phyloP scores from a whole-genome alignment of 2,888 invertebrate genomes.

The Drosophila koepferae region DNA sequence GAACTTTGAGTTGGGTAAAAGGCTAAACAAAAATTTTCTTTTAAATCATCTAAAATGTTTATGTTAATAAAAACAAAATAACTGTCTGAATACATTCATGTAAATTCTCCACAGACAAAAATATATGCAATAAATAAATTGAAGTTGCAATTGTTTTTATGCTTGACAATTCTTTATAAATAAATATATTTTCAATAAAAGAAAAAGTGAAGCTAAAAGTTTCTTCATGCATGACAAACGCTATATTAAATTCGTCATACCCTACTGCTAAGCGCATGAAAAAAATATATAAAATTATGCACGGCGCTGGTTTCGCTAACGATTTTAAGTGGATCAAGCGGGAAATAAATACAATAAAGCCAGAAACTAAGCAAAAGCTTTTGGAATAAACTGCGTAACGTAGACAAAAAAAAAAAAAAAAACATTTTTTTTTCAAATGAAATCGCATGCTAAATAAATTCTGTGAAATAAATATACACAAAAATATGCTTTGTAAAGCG shows the following conservation, averaged over 20 bases:
- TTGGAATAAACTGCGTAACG: slow-evolving; percentile 39
- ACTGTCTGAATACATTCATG: too few species aligned
- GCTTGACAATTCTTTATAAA: too few species aligned
- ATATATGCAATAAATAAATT: too few species aligned
- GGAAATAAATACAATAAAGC: slow-evolving; percentile 40
- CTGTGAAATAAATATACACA: slow-evolving; percentile 27
- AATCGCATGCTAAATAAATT: slow-evolving; percentile 51
- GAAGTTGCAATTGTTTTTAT: too few species aligned
- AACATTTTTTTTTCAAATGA: slow-evolving; percentile 6
- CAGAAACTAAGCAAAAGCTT: slow-evolving; percentile 52
- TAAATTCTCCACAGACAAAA: too few species aligned
- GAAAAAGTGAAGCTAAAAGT: background rate
- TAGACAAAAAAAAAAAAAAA: slow-evolving; percentile 26
- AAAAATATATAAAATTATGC: slow-evolving; percentile 62
- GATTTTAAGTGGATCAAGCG: slow-evolving; percentile 57
- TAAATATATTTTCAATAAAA: background rate
- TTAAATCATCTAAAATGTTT: too few species aligned
- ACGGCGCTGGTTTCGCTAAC: slow-evolving; percentile 22
- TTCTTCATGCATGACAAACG: background rate
- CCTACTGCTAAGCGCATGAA: background rate
- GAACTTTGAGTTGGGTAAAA: too few species aligned
- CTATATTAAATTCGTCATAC: background rate
- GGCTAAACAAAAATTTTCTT: too few species aligned
- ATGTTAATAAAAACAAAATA: too few species aligned
- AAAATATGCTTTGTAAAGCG: slow-evolving; percentile 58